These are phyloP conservation scores for Sphaeramia orbicularis DNA, from an alignment of 2,797 vertebrate species.

Conservation along the genomic window DNA sequence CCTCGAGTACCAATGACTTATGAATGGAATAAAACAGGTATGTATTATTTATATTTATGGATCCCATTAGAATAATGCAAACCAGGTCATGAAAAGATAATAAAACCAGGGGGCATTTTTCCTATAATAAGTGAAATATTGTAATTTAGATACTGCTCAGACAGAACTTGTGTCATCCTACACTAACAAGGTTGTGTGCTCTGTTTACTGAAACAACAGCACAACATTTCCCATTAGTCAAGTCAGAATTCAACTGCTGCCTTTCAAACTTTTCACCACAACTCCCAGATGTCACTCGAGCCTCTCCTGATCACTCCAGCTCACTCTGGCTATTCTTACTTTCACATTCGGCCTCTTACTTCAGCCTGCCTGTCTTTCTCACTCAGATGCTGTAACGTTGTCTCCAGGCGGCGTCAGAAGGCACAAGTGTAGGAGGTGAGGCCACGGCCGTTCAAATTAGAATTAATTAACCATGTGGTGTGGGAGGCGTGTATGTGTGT, in stretches of 20 bases:
- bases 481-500: constrained; percentile 61
- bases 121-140: too few species aligned
- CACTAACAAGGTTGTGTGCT: background rate
- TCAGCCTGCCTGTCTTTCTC: constrained; percentile 21
- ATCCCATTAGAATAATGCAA: too few species aligned
- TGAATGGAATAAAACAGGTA: too few species aligned
- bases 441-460: constrained; percentile 75
- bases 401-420: constrained; percentile 62
- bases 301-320: constrained; percentile 18
- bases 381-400: constrained; percentile 41
- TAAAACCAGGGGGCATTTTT: too few species aligned
- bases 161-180: background rate
- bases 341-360: constrained; percentile 28
- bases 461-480: constrained; percentile 78
- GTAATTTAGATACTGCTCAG: too few species aligned
- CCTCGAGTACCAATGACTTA: too few species aligned
- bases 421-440: constrained; percentile 78
- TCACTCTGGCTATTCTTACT: constrained; percentile 18
- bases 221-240: background rate
- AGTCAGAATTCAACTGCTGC: constrained; percentile 2
- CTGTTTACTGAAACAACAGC: constrained; percentile 2
- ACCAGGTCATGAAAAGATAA: too few species aligned
- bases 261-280: constrained; percentile 1
- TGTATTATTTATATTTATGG: too few species aligned
- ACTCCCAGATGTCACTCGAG: constrained; percentile 37